Percentiles rank a stretch among this genome's conserved stretches.
Conservation (phyloP, 2,113 vertebrate genomes). For the Lipophrys pholis region DNA sequence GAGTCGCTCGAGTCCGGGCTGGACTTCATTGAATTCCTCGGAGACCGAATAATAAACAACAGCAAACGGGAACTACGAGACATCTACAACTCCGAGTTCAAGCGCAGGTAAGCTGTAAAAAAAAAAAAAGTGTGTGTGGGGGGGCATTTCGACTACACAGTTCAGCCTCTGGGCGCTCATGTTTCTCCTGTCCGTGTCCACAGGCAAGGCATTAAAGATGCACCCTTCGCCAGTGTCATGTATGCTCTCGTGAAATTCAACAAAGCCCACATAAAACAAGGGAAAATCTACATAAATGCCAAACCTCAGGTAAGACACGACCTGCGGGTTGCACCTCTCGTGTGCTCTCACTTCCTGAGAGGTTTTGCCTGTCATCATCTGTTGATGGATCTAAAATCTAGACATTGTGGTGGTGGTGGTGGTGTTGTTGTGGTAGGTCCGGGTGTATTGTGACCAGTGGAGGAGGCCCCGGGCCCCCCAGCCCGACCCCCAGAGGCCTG, state of each 20-base stretch:
- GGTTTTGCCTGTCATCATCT: neutral
- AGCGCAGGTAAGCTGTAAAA: slow-evolving; percentile 56
- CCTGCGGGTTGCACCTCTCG: no score
- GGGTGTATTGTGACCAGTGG: slow-evolving; percentile 76
- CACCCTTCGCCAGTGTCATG: slow-evolving; percentile 81
- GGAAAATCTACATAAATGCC: slow-evolving; percentile 55
- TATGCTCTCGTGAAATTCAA: slow-evolving; percentile 74
- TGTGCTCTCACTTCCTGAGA: no score
- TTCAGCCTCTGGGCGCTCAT: accelerated
- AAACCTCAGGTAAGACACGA: slow-evolving; percentile 63
- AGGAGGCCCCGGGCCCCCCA: slow-evolving; percentile 25
- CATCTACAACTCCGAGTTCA: slow-evolving; percentile 88
- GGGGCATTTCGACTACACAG: no score
- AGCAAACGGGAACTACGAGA: slow-evolving; percentile 78
- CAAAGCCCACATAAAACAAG: slow-evolving; percentile 49
- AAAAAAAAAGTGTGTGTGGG: neutral
- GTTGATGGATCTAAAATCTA: neutral
- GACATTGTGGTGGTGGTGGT: neutral
- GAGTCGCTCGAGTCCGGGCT: slow-evolving; percentile 77
- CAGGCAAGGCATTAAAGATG: slow-evolving; percentile 78
- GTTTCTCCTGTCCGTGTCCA: slow-evolving; percentile 11
- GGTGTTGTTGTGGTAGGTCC: slow-evolving; percentile 42
- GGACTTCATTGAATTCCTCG: slow-evolving; percentile 86
- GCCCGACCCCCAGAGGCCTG: slow-evolving; percentile 4
- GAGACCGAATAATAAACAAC: slow-evolving; percentile 68